phyloP scores from a whole-genome alignment of 2,797 vertebrate genomes.

The Tauraco hartlaubi region DNA sequence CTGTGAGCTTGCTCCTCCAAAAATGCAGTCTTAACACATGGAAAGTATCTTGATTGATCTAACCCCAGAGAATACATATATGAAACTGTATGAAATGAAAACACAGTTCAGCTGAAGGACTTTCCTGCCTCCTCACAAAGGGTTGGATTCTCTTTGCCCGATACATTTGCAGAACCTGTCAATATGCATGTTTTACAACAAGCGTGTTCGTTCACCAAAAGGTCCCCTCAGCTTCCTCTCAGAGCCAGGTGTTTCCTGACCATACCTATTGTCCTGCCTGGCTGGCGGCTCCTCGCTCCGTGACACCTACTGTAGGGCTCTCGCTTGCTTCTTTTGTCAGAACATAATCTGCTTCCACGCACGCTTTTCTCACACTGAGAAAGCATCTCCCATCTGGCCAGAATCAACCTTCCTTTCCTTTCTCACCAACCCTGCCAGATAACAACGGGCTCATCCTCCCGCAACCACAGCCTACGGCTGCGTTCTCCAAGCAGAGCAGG shows the following conservation, averaged over 20 bases:
- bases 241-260: constrained; percentile 84
- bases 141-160: constrained; percentile 21
- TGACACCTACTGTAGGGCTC: constrained; percentile 62
- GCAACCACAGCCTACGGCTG: constrained; percentile 37
- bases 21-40: not conserved
- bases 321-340: constrained; percentile 69
- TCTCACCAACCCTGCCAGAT: constrained; percentile 83
- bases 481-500: constrained; percentile 12
- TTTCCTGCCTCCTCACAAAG: not conserved
- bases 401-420: constrained; percentile 84
- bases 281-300: not conserved
- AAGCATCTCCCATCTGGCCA: constrained; percentile 78
- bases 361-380: constrained; percentile 77
- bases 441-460: constrained; percentile 67
- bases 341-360: constrained; percentile 76
- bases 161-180: constrained; percentile 7
- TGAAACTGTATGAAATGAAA: not conserved
- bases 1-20: constrained; percentile 2
- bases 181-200: not conserved
- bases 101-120: not conserved
- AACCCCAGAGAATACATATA: not conserved
- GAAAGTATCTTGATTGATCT: constrained; percentile 15
- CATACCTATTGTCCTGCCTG: constrained; percentile 46
- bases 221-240: constrained; percentile 73
- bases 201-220: not conserved